Percentiles rank a stretch among this genome's conserved stretches.
phyloP scores from a whole-genome alignment of 2,888 invertebrate species.

The Tuta absoluta region DNA sequence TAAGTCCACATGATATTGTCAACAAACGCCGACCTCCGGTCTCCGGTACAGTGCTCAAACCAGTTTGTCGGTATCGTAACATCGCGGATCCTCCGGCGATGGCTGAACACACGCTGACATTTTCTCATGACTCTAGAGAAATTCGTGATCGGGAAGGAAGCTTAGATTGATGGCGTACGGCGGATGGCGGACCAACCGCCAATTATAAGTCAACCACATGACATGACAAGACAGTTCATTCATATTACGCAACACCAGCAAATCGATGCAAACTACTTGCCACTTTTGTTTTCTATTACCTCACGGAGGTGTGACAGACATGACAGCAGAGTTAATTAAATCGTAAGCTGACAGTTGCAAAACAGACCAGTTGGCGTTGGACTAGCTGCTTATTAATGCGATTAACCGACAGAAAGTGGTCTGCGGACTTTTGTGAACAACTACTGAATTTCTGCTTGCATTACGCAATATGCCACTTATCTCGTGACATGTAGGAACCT shows the following conservation, averaged over 20 bases:
- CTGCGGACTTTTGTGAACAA: slow-evolving; percentile 39
- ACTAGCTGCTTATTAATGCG: slow-evolving; percentile 58
- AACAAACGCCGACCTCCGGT: slow-evolving; percentile 45
- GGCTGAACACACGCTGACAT: slow-evolving; percentile 59
- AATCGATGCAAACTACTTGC: slow-evolving; percentile 40
- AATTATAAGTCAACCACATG: slow-evolving; percentile 61
- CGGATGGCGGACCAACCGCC: slow-evolving; percentile 53
- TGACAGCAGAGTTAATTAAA: slow-evolving; percentile 60
- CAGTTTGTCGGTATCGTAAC: slow-evolving; percentile 52
- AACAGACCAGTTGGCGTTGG: slow-evolving; percentile 38
- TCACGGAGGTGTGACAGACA: slow-evolving; percentile 51
- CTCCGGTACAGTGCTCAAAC: slow-evolving; percentile 46
- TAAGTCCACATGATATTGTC: slow-evolving; percentile 47
- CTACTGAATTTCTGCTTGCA: slow-evolving; percentile 37
- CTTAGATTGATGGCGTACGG: slow-evolving; percentile 57
- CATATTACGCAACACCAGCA: slow-evolving; percentile 53
- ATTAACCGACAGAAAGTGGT: slow-evolving; percentile 55
- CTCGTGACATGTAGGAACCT: slow-evolving; percentile 32
- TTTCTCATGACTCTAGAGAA: slow-evolving; percentile 63
- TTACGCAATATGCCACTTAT: slow-evolving; percentile 37
- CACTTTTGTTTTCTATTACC: slow-evolving; percentile 52
- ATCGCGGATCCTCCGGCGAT: slow-evolving; percentile 45
- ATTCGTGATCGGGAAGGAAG: slow-evolving; percentile 66
- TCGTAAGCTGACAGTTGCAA: slow-evolving; percentile 58
- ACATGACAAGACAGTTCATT: slow-evolving; percentile 44